Evolutionary conservation across 2,113 vertebrate species (phyloP).

Genomic region (Tichodroma muraria): DNA sequence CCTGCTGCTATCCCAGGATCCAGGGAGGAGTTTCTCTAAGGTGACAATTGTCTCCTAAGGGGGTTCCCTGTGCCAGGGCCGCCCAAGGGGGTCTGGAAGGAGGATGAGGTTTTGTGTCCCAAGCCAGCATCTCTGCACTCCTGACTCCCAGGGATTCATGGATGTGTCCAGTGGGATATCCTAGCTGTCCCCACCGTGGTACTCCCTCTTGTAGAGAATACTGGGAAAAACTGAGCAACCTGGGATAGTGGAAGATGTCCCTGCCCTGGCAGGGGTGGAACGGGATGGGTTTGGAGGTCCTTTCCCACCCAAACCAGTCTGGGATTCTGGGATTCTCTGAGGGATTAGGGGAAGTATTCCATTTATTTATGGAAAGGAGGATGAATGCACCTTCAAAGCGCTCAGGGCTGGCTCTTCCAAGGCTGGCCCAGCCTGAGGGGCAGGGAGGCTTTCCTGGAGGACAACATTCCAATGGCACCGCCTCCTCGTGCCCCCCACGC

Average conservation of each 20-base stretch:
- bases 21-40: accelerated
- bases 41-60: accelerated
- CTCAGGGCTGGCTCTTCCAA: neutral
- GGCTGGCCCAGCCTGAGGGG: neutral
- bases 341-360: neutral
- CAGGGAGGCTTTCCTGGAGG: neutral
- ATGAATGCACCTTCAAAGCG: neutral
- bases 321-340: neutral
- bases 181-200: neutral
- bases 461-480: accelerated
- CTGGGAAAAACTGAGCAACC: neutral
- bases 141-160: neutral
- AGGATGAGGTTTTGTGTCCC: neutral
- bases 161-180: neutral
- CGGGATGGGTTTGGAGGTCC: accelerated
- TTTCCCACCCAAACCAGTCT: neutral
- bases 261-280: neutral
- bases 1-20: neutral
- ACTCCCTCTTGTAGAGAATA: neutral
- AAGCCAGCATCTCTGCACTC: neutral
- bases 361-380: neutral
- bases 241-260: neutral
- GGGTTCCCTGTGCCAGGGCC: neutral
- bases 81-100: neutral
- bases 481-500: neutral